A percentile compares a stretch with the other conserved stretches of the same genome.
phyloP scores from a whole-genome alignment of 2,113 vertebrate species.

The Sceloporus tristichus region DNA sequence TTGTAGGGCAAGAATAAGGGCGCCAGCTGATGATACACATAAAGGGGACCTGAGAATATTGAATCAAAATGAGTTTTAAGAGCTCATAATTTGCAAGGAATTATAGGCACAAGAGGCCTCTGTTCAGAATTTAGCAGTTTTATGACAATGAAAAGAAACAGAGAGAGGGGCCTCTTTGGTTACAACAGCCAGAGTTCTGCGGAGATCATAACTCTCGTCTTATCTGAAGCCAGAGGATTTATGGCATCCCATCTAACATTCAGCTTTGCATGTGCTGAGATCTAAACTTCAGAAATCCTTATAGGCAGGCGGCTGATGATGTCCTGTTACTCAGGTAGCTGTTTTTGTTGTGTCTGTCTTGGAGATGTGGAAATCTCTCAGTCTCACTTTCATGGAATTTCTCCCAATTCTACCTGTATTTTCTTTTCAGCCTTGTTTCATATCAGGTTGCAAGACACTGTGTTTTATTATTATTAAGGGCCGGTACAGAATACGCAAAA shows the following conservation, averaged over 20 bases:
- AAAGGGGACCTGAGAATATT: background rate
- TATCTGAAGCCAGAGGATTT: constrained; percentile 20
- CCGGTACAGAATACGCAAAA: too few species aligned
- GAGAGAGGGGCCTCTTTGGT: constrained; percentile 8
- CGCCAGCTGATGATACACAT: background rate
- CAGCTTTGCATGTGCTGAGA: background rate
- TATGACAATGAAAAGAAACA: constrained; percentile 30
- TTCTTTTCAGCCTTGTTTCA: too few species aligned
- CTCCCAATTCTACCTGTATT: too few species aligned
- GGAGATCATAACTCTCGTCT: background rate
- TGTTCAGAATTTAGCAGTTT: constrained; percentile 27
- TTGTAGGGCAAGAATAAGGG: background rate
- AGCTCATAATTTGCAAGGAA: constrained; percentile 17
- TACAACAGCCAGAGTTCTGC: constrained; percentile 8
- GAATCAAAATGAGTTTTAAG: constrained; percentile 10
- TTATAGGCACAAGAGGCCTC: constrained; percentile 14
- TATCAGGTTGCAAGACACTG: too few species aligned
- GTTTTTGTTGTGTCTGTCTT: background rate
- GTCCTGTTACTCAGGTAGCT: background rate
- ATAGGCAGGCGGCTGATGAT: background rate
- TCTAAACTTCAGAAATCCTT: background rate
- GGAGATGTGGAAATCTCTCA: background rate
- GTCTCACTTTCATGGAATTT: background rate
- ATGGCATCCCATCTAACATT: background rate
- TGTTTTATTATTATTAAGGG: too few species aligned